A percentile compares a stretch with the other conserved stretches of the same genome.
These are phyloP conservation scores for Emydoidea blandingii DNA, from an alignment of 2,797 vertebrate genomes.

Conservation along the genomic window DNA sequence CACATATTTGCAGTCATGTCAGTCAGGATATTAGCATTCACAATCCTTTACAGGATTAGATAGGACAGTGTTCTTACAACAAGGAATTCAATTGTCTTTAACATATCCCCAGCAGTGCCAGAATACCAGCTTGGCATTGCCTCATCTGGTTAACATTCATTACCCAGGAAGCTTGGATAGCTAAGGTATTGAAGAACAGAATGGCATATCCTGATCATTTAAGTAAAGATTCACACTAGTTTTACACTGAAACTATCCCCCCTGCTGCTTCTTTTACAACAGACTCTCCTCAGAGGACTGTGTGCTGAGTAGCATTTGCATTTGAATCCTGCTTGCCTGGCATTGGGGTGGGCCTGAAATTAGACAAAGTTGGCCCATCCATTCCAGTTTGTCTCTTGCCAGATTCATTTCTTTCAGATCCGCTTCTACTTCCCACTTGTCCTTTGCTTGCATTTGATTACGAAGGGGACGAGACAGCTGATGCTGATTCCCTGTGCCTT, in stretches of 20 bases:
- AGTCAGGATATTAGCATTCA: not conserved
- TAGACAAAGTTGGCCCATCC: rapidly evolving
- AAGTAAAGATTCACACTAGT: not conserved
- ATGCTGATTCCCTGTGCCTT: rapidly evolving
- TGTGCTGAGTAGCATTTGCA: not conserved
- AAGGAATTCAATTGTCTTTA: not conserved
- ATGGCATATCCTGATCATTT: not conserved
- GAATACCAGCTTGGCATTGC: rapidly evolving
- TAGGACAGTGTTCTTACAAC: not conserved
- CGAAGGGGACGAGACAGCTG: not conserved
- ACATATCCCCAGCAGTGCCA: not conserved
- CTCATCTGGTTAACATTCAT: not conserved
- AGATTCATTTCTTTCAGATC: rapidly evolving
- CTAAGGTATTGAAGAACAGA: not conserved
- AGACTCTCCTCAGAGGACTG: not conserved
- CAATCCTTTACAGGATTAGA: not conserved
- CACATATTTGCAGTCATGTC: not conserved
- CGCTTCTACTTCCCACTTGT: not conserved
- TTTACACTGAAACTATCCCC: not conserved
- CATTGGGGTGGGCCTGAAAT: not conserved
- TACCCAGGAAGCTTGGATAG: not conserved
- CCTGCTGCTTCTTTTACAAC: not conserved
- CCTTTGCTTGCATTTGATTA: rapidly evolving
- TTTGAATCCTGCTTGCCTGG: not conserved
- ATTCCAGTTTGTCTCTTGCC: not conserved